phyloP scores from a whole-genome alignment of 2,797 vertebrate species.

The Apodemus agrarius region DNA sequence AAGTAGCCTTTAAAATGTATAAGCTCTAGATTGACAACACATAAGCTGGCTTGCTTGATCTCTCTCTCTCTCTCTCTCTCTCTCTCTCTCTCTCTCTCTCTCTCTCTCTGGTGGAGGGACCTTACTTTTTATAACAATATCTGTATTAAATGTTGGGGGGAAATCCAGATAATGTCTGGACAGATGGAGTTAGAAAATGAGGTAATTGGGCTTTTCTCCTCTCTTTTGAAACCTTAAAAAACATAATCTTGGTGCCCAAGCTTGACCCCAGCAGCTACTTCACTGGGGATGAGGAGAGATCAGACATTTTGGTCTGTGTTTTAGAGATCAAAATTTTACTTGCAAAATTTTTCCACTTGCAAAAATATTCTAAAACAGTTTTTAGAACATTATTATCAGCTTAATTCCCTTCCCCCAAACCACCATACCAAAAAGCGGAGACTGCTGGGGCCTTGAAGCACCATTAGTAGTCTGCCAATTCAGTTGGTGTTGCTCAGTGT shows the following conservation, averaged over 20 bases:
- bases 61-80: background rate
- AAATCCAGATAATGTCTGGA: background rate
- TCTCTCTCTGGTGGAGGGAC: background rate
- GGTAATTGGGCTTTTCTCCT: slow-evolving; percentile 49
- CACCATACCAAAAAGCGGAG: background rate
- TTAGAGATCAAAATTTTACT: slow-evolving; percentile 14
- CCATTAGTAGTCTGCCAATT: slow-evolving; percentile 16
- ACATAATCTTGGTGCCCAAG: slow-evolving; percentile 50
- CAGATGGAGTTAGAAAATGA: background rate
- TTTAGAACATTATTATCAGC: slow-evolving; percentile 13
- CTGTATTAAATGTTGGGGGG: slow-evolving; percentile 25
- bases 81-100: background rate
- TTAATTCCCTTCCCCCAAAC: background rate
- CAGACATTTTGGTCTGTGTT: slow-evolving; percentile 44
- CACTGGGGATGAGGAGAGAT: slow-evolving; percentile 12
- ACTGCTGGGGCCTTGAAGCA: slow-evolving; percentile 1
- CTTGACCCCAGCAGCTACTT: slow-evolving; percentile 45
- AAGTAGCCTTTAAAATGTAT: slow-evolving; percentile 24
- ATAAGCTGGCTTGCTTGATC: background rate
- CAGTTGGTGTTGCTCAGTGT: slow-evolving; percentile 31
- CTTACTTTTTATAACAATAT: slow-evolving; percentile 21
- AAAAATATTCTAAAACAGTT: slow-evolving; percentile 46
- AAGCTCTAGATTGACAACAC: slow-evolving; percentile 12
- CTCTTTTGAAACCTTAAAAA: slow-evolving; percentile 56
- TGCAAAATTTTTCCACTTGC: background rate